These are phyloP conservation scores for Vultur gryphus DNA, from an alignment of 2,797 vertebrate genomes.

Conservation along the genomic window DNA sequence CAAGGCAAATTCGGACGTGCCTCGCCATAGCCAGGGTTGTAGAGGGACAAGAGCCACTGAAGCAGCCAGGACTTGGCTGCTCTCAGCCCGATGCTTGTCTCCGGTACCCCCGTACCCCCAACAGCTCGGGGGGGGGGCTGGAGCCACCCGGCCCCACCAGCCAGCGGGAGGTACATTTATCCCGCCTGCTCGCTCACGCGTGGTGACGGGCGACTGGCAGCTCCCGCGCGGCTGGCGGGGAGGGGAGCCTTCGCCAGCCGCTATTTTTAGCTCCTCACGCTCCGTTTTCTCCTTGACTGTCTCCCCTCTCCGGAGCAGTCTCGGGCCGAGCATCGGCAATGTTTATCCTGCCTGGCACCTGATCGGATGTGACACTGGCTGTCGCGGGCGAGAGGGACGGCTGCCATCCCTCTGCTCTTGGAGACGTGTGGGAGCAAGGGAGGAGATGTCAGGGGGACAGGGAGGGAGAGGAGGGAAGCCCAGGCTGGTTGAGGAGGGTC, in stretches of 20 bases:
- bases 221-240: neutral
- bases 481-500: neutral
- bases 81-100: fast-evolving
- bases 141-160: fast-evolving
- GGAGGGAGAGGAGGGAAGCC: neutral
- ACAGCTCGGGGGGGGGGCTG: fast-evolving
- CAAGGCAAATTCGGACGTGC: fast-evolving
- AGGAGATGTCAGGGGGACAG: fast-evolving
- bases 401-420: neutral
- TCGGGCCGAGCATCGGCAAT: neutral
- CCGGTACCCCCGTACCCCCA: fast-evolving
- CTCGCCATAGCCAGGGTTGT: fast-evolving
- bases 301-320: neutral
- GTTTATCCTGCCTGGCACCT: constrained; percentile 28
- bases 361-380: neutral
- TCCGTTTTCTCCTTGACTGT: constrained; percentile 57
- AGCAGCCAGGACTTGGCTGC: neutral
- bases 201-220: neutral
- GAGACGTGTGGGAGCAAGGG: neutral
- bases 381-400: neutral
- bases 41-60: neutral
- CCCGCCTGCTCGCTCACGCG: neutral
- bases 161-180: neutral
- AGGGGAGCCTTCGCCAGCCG: neutral
- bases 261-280: constrained; percentile 54